phyloP scores from a whole-genome alignment of 2,797 vertebrate genomes.

The Microcaecilia unicolor region DNA sequence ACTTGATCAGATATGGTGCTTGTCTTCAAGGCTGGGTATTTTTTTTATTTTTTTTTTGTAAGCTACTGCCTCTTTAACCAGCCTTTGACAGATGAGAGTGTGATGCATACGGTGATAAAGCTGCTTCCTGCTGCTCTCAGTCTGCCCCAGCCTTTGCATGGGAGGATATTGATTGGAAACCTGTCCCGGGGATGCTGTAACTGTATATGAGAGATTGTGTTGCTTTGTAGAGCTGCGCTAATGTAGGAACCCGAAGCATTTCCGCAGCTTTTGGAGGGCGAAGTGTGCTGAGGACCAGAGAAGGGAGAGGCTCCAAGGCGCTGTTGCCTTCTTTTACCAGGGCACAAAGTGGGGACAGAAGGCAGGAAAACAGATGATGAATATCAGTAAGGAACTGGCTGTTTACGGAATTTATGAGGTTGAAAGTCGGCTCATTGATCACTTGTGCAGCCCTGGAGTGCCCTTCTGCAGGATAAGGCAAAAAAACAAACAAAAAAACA shows the following conservation, averaged over 20 bases:
- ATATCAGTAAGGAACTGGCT: conserved; percentile 51
- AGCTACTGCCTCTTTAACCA: conserved; percentile 42
- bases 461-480: no score
- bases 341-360: conserved; percentile 42
- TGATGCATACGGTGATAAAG: conserved; percentile 62
- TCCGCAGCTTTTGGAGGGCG: conserved; percentile 42
- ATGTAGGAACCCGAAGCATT: conserved; percentile 44
- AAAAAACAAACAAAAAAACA: no score
- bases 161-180: conserved; percentile 85
- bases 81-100: conserved; percentile 49
- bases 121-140: conserved; percentile 72
- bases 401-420: conserved; percentile 38
- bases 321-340: conserved; percentile 40
- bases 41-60: neutral
- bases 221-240: conserved; percentile 43
- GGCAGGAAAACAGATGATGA: conserved; percentile 45
- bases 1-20: no score
- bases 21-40: no score
- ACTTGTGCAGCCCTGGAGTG: no score
- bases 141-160: conserved; percentile 68
- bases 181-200: conserved; percentile 64
- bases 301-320: conserved; percentile 23
- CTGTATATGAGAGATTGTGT: conserved; percentile 68
- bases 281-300: conserved; percentile 37
- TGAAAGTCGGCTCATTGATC: conserved; percentile 37